A percentile compares a stretch with the other conserved stretches of the same genome.
Conservation (phyloP, 1,140 invertebrate species). For the Zaprionus ghesquierei region DNA sequence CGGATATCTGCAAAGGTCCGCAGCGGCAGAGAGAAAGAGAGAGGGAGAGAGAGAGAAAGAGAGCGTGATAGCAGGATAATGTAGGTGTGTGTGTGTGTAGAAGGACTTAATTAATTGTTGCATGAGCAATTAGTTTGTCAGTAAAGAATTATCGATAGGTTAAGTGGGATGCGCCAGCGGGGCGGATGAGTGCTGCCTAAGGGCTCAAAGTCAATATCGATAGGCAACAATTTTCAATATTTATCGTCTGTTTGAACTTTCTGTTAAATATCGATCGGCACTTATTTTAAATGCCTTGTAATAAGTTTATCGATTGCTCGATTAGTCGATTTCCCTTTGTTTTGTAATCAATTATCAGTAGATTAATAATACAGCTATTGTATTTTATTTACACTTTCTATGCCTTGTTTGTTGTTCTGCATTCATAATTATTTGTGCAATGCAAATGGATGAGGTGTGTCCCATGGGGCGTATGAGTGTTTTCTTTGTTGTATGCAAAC, state of each 20-base stretch:
- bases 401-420: not conserved
- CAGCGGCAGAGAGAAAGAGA: conserved; percentile 20
- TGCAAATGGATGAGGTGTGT: conserved; percentile 36
- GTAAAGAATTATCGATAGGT: conserved; percentile 10
- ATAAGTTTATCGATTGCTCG: not conserved
- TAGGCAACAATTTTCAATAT: not conserved
- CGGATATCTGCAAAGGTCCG: conserved; percentile 72
- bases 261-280: not conserved
- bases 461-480: conserved; percentile 29
- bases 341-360: not conserved
- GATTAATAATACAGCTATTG: not conserved
- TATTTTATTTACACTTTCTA: not conserved
- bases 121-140: conserved; percentile 24
- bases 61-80: conserved; percentile 58
- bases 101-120: conserved; percentile 39
- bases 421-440: conserved; percentile 1
- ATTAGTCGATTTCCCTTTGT: not conserved
- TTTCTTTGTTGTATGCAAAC: conserved; percentile 4
- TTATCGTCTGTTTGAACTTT: not conserved
- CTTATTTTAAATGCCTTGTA: not conserved
- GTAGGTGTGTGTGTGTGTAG: conserved; percentile 24
- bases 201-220: not conserved
- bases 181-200: conserved; percentile 30
- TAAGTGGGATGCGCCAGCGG: conserved; percentile 18
- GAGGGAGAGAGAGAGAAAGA: conserved; percentile 36